Conservation (phyloP, 2,113 vertebrate genomes). For the Alligator mississippiensis region DNA sequence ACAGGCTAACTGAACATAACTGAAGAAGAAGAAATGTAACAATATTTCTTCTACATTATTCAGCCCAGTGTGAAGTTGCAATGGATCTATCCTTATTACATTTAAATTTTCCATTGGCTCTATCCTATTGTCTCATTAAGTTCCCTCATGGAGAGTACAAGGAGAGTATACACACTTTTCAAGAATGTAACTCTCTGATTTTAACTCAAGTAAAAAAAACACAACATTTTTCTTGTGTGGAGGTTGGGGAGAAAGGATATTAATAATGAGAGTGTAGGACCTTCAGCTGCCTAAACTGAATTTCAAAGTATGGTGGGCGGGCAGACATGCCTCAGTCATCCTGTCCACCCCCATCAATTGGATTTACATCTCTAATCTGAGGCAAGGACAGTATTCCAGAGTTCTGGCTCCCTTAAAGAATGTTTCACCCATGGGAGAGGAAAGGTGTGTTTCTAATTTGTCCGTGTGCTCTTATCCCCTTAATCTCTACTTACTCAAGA, state of each 20-base stretch:
- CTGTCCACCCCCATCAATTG: background rate
- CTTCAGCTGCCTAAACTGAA: background rate
- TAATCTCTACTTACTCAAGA: background rate
- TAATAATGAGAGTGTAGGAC: accelerated
- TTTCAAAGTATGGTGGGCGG: accelerated
- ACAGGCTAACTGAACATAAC: background rate
- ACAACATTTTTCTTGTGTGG: background rate
- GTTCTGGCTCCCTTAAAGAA: accelerated
- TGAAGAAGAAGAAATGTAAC: background rate
- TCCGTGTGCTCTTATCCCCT: background rate
- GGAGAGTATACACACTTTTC: background rate
- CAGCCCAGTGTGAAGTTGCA: background rate
- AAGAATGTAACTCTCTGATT: background rate
- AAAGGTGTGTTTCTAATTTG: background rate
- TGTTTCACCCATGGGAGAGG: background rate
- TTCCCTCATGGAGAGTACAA: background rate
- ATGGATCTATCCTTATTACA: background rate
- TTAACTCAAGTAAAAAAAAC: background rate
- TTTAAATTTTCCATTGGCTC: background rate
- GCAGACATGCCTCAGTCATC: background rate
- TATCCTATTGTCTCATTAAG: background rate
- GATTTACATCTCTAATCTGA: background rate
- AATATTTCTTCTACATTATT: background rate
- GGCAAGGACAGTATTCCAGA: background rate
- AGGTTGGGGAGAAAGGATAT: background rate